A percentile compares a stretch with the other conserved stretches of the same genome.
These are phyloP conservation scores for Lithophane socia DNA, from an alignment of 2,888 invertebrate species.

Conservation along the genomic window DNA sequence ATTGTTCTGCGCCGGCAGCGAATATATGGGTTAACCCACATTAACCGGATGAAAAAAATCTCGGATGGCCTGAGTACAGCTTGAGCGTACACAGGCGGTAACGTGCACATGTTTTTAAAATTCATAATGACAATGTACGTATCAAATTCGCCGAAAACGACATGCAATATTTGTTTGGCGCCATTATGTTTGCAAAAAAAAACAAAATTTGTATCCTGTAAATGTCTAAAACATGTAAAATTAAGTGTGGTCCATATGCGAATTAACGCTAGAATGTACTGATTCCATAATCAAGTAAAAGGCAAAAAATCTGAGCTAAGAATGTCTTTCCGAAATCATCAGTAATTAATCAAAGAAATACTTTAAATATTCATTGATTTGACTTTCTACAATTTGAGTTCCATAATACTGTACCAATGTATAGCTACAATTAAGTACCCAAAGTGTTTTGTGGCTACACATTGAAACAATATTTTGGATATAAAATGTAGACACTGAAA, in stretches of 20 bases:
- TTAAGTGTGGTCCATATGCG: slow-evolving; percentile 8
- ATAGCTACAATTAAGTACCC: neutral
- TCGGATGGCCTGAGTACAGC: too few relatives aligned
- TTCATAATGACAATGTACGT: neutral
- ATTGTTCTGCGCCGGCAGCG: neutral
- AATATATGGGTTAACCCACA: neutral
- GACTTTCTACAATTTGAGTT: neutral
- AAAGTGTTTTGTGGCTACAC: neutral
- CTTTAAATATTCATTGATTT: neutral
- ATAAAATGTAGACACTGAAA: neutral
- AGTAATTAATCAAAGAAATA: slow-evolving; percentile 1
- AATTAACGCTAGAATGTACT: neutral
- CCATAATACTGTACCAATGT: neutral
- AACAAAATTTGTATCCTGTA: slow-evolving; percentile 35
- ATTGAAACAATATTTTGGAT: neutral
- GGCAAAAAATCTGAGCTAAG: slow-evolving; percentile 10
- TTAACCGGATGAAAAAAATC: neutral
- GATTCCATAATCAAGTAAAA: slow-evolving; percentile 16
- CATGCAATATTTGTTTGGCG: neutral
- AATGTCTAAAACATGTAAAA: slow-evolving; percentile 34
- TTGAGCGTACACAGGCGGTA: too few relatives aligned
- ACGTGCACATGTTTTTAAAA: neutral
- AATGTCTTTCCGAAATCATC: slow-evolving; percentile 40
- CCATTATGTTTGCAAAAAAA: slow-evolving; percentile 1
- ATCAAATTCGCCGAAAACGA: slow-evolving; percentile 1